A percentile compares a stretch with the other conserved stretches of the same genome.
These are phyloP conservation scores for Pararge aegeria DNA, from an alignment of 1,140 invertebrate species.

Conservation along the genomic window DNA sequence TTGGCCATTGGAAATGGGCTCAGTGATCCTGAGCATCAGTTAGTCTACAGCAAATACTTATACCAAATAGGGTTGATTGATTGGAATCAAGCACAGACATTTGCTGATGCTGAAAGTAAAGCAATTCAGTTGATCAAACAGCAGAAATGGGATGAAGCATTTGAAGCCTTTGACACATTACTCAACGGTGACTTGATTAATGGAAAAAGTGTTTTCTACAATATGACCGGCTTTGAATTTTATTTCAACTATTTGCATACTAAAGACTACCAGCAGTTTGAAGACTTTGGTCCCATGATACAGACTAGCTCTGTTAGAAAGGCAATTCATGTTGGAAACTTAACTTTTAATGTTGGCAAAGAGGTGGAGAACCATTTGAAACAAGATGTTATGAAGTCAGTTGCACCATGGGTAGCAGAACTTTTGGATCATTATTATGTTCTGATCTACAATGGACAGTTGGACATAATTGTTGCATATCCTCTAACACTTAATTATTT, in stretches of 20 bases:
- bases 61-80: slow-evolving; percentile 91
- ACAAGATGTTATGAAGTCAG: slow-evolving; percentile 90
- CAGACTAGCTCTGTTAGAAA: slow-evolving; percentile 82
- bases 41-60: slow-evolving; percentile 89
- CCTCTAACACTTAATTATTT: slow-evolving; percentile 88
- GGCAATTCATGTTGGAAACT: slow-evolving; percentile 91
- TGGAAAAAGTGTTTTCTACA: slow-evolving; percentile 85
- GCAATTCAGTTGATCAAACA: slow-evolving; percentile 81
- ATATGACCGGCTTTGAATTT: slow-evolving; percentile 88
- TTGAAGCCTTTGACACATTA: slow-evolving; percentile 85
- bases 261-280: slow-evolving; percentile 66
- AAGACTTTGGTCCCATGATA: slow-evolving; percentile 80
- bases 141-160: slow-evolving; percentile 83
- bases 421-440: slow-evolving; percentile 85
- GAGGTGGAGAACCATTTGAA: slow-evolving; percentile 85
- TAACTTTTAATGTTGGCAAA: slow-evolving; percentile 82
- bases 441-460: slow-evolving; percentile 89
- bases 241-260: slow-evolving; percentile 90
- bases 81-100: slow-evolving; percentile 81
- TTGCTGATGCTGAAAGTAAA: slow-evolving; percentile 82
- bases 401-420: slow-evolving; percentile 87
- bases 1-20: slow-evolving; percentile 93
- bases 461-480: slow-evolving; percentile 92
- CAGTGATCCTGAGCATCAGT: slow-evolving; percentile 89
- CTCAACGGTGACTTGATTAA: slow-evolving; percentile 85